phyloP scores from a whole-genome alignment of 2,797 vertebrate species.

The Pitangus sulphuratus region DNA sequence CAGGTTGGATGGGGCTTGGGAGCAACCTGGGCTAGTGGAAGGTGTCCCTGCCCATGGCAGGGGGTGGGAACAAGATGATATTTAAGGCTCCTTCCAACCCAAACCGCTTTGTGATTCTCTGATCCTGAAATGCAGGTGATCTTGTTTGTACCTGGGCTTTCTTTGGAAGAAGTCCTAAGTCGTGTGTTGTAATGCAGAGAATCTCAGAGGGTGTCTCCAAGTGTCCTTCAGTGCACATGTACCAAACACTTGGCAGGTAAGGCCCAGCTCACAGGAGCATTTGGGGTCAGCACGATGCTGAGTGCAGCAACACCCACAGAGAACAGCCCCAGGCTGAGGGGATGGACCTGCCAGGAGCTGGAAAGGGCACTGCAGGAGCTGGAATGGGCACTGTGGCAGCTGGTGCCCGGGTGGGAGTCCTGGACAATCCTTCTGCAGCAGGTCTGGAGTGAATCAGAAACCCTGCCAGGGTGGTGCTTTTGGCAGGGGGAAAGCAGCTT shows the following conservation, averaged over 20 bases:
- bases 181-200: not conserved
- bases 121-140: not conserved
- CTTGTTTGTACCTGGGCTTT: not conserved
- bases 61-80: not conserved
- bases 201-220: not conserved
- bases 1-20: not conserved
- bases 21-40: not conserved
- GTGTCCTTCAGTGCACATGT: not conserved
- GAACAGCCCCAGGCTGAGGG: not conserved
- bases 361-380: too few relatives aligned
- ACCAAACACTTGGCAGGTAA: not conserved
- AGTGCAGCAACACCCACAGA: accelerated
- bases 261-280: not conserved
- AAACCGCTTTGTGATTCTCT: not conserved
- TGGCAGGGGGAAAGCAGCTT: too few relatives aligned
- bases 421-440: not conserved
- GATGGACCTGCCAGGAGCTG: not conserved
- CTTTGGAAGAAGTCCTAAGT: not conserved
- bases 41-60: not conserved
- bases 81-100: not conserved
- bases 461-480: not conserved
- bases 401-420: not conserved
- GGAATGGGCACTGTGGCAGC: too few relatives aligned
- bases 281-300: not conserved
- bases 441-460: not conserved